Base-by-base conservation (phyloP, 1,140 invertebrate species). In the Sitophilus oryzae region DNA sequence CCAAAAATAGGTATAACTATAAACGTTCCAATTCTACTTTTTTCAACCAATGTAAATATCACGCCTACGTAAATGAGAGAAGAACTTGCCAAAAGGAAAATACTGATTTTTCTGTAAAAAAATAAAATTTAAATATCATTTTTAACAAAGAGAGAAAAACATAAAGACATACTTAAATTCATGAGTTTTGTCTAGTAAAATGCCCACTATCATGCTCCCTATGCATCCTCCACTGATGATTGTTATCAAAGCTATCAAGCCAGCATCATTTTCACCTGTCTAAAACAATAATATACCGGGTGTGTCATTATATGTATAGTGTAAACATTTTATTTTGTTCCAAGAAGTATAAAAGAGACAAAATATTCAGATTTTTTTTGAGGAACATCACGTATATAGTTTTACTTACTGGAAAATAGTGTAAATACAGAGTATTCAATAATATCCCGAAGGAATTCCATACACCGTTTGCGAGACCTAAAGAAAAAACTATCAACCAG, bases 341-440 rank as follows among this genome's bases (percentile, higher is more conserved):
- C n/a, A n/a, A n/a, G n/a, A 53, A 30, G 48, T 3, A 11, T 21
- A 16, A 44, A 44, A 44, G 10, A 44, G 15, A 21, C 18, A 44
- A 10, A 8, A n/a, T 41, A 10, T 11, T 8, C 10, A 8, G 38
- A 15, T 10, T 8, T 11, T 11, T 16, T 41, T 41, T 0, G 16
- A 41, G 18, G 16, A 30, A 30, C 25, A 30, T 30, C 5, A 30
- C 25, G 25, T 6, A 30, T n/a, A 21, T 11, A 21, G 9, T 23
- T 37, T 3, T 38, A 58, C 60, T 60, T 58, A 67, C 66, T 1
- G 66, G 64, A 59, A 66, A 67, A 52, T 62, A 67, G 40, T 65
- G 45, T 20, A 63, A 42, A 49, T 66, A 67, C 11, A 67, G 40
- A 4, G 19, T 51, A 37, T 65, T 67, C 0, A 65, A 14, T 15